phyloP scores from a whole-genome alignment of 1,140 invertebrate genomes.

The Ganaspis sp. region DNA sequence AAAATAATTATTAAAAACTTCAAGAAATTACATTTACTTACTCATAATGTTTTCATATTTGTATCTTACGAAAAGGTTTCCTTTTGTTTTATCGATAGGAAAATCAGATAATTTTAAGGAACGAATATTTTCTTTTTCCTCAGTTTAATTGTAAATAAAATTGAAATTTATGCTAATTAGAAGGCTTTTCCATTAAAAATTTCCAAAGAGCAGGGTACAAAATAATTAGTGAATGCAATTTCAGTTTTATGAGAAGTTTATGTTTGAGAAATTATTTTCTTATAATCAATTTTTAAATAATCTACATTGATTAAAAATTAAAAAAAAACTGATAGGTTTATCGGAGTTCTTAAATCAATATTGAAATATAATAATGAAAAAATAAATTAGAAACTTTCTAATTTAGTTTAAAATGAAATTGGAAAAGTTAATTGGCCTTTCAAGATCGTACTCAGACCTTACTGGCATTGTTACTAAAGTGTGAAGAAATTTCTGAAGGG shows the following conservation, averaged over 20 bases:
- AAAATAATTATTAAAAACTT: too few species aligned
- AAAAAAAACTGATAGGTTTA: too few species aligned
- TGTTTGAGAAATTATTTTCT: too few species aligned
- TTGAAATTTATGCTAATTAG: neutral
- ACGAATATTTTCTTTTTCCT: neutral
- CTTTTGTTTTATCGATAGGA: neutral
- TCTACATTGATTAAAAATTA: neutral
- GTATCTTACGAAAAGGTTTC: too few species aligned
- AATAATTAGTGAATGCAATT: too few species aligned
- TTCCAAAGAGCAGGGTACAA: neutral
- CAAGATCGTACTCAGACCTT: constrained; percentile 6
- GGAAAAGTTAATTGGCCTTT: constrained; percentile 20
- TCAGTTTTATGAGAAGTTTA: too few species aligned
- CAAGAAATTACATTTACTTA: too few species aligned
- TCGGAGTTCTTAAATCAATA: neutral
- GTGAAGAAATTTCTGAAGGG: neutral
- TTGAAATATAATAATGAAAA: neutral
- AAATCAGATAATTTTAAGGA: neutral
- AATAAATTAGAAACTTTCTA: constrained; percentile 7
- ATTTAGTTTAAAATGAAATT: neutral
- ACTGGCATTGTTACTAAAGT: neutral
- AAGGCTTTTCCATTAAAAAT: neutral
- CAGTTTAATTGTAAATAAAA: neutral
- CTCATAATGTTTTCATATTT: too few species aligned
- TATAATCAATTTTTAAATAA: neutral